phyloP scores from a whole-genome alignment of 35 echinoderm and acorn worm genomes.

The Lytechinus variegatus region DNA sequence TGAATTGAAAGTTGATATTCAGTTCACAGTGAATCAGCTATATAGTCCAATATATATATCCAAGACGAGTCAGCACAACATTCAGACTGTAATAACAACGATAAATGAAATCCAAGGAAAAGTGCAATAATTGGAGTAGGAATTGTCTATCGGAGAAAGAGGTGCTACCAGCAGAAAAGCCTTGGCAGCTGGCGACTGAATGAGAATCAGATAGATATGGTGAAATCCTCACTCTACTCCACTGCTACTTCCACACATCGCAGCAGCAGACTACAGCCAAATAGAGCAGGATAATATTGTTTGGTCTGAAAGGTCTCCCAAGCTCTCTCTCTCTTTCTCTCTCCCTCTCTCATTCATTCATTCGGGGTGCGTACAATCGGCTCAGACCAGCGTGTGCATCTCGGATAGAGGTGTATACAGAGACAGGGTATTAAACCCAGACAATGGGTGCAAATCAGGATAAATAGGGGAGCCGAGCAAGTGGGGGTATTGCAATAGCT shows the following conservation, averaged over 20 bases:
- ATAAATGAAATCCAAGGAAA: neutral
- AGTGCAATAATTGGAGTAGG: neutral
- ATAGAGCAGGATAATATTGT: slow-evolving; percentile 17
- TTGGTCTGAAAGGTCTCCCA: neutral
- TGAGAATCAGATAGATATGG: neutral
- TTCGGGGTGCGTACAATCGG: neutral
- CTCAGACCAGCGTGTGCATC: neutral
- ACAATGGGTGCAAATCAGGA: slow-evolving; percentile 10
- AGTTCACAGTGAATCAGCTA: neutral
- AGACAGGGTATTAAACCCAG: neutral
- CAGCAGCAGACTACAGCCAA: neutral
- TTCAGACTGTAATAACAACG: neutral
- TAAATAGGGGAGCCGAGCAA: neutral
- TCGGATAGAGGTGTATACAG: neutral
- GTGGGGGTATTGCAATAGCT: neutral
- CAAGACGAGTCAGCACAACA: neutral
- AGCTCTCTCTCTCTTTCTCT: neutral
- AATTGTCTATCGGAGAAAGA: neutral
- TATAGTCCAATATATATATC: slow-evolving; percentile 6
- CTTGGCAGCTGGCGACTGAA: neutral
- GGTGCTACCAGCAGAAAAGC: neutral
- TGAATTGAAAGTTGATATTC: neutral
- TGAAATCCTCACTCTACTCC: neutral
- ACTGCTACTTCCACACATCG: neutral
- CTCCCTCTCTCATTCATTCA: neutral